Evolutionary conservation across 1,140 invertebrate species (phyloP), one percentile per base, ranked within the genome.

Genomic region (Lamellibrachia luymesi): DNA sequence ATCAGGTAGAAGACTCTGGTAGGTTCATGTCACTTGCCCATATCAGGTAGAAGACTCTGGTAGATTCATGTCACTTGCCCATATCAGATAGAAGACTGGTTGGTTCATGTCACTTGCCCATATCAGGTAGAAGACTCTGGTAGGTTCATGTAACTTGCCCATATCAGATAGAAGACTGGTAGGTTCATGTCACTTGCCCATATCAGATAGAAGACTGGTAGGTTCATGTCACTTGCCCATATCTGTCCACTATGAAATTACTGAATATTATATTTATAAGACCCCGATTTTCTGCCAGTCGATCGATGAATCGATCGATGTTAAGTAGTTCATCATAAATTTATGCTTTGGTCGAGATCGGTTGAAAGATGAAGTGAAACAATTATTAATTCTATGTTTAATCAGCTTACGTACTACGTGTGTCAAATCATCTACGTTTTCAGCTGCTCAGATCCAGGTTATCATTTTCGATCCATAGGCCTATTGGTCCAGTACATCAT

Each of bases 111-210:
- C 92, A 50, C 89, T 94, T 92, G 90, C 90, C 38, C 38, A 50
- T 94, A 94, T 92, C 92, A 92, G 56, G 80, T 94, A 4, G 51
- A 52, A 49, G 92, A 50, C 64, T 80, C 38, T 38, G 90, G 50
- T 91, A 91, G 13, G 90, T 80, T 17, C 38, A 38, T 22, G 25
- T 80, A 22, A 80, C 64, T 80, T 80, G 64, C 64, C 64, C 4
- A 22, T 22, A 80, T 22, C 17, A 38, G 38, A 38, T 38, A 38
- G 38, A 38, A 38, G 38, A 38, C 38, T 38, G 38, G 38, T 38
- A 38, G 38, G 38, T 38, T 38, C 38, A 38, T 38, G 38, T 38
- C 38, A 38, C 38, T 38, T 38, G 38, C 38, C 38, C 38, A 38
- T 38, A 38, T 38, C 38, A 38, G 38, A 38, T 38, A 38, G 38